Conservation (phyloP, 2,888 invertebrate genomes). For the Amiota mariae region DNA sequence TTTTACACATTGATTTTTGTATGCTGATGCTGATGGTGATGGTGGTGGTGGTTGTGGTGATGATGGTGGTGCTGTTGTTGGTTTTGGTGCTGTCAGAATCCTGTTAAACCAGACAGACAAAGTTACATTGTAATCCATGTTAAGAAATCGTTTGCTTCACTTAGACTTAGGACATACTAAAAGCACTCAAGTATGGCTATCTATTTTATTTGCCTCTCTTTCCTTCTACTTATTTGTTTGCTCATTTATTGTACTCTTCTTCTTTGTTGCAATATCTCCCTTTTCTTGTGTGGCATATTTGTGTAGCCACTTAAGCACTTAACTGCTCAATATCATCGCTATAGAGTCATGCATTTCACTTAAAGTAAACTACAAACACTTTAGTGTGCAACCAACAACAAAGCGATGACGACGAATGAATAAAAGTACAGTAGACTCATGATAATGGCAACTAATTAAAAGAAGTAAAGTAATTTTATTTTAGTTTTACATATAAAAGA, state of each 20-base stretch:
- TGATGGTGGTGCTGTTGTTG: too few species aligned
- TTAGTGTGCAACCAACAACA: too few species aligned
- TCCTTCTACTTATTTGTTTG: not conserved
- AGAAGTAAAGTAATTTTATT: too few species aligned
- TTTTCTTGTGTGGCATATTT: not conserved
- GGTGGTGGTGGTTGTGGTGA: too few species aligned
- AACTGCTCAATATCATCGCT: constrained; percentile 11
- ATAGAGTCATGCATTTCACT: not conserved
- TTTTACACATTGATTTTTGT: too few species aligned
- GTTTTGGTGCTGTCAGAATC: too few species aligned
- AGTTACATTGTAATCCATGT: constrained; percentile 5
- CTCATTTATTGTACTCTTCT: not conserved
- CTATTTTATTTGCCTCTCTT: not conserved
- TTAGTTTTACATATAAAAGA: too few species aligned
- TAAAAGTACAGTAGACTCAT: too few species aligned
- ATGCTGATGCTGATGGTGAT: too few species aligned
- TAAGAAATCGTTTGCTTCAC: constrained; percentile 6
- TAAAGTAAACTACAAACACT: too few species aligned
- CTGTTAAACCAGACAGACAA: not conserved
- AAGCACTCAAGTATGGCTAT: constrained; percentile 7
- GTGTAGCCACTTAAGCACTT: constrained; percentile 24
- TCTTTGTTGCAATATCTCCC: not conserved
- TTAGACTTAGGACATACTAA: not conserved
- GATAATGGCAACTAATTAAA: too few species aligned
- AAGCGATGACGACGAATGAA: too few species aligned